Conservation (phyloP, 2,888 invertebrate genomes). For the Gastracanthus pulcherrimus region DNA sequence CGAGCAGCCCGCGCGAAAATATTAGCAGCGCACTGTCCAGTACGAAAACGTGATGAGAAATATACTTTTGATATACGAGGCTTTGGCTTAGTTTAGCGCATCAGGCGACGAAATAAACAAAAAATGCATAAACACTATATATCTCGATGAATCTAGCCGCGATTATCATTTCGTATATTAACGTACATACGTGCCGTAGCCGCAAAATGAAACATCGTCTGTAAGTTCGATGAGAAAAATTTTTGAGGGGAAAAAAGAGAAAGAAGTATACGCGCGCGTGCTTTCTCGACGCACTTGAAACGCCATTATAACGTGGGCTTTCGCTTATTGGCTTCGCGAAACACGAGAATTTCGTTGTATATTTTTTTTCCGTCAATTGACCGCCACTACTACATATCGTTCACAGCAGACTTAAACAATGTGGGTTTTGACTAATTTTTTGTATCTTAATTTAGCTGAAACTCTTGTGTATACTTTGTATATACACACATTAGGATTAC, state of each 20-base stretch:
- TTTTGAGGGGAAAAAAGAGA: slow-evolving; percentile 20
- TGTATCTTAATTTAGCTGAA: slow-evolving; percentile 15
- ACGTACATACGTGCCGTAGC: neutral
- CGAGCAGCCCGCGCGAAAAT: slow-evolving; percentile 30
- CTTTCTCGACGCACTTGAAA: neutral
- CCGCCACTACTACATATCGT: slow-evolving; percentile 1
- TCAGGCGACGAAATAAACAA: slow-evolving; percentile 6
- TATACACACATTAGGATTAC: slow-evolving; percentile 47
- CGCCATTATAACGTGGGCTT: slow-evolving; percentile 38
- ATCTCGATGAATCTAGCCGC: slow-evolving; percentile 25
- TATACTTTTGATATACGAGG: slow-evolving; percentile 61
- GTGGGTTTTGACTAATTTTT: slow-evolving; percentile 11
- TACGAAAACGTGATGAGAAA: slow-evolving; percentile 63
- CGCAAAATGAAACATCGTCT: no score
- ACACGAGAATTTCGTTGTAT: slow-evolving; percentile 2
- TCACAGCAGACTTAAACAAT: slow-evolving; percentile 16
- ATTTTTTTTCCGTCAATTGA: slow-evolving; percentile 3
- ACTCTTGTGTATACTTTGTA: slow-evolving; percentile 58
- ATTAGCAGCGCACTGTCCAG: slow-evolving; percentile 52
- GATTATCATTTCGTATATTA: slow-evolving; percentile 9
- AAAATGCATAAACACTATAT: neutral
- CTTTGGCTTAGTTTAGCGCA: slow-evolving; percentile 46
- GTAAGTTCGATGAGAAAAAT: slow-evolving; percentile 10
- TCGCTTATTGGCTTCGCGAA: slow-evolving; percentile 32
- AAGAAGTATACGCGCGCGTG: neutral